phyloP scores from a whole-genome alignment of 2,888 invertebrate genomes.

The Drosophila greeni region DNA sequence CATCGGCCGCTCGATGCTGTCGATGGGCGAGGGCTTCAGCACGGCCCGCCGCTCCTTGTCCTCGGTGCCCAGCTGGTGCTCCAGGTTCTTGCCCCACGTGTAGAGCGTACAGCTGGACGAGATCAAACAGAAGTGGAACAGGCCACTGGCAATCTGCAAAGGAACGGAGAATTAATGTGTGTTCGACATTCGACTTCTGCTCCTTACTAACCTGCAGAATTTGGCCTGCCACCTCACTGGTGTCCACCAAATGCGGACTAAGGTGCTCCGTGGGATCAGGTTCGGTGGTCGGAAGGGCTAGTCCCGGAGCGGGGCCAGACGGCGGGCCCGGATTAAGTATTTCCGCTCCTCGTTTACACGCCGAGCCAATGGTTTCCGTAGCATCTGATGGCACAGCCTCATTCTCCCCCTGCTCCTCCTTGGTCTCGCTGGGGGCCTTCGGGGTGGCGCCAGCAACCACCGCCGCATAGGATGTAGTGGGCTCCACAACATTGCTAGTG shows the following conservation, averaged over 20 bases:
- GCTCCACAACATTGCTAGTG: slow-evolving; percentile 48
- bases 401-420: slow-evolving; percentile 38
- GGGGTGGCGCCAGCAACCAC: slow-evolving; percentile 53
- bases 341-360: slow-evolving; percentile 2
- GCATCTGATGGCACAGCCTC: slow-evolving; percentile 52
- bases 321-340: slow-evolving; percentile 12
- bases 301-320: slow-evolving; percentile 13
- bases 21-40: slow-evolving; percentile 75
- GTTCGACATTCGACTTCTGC: background rate
- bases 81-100: slow-evolving; percentile 93
- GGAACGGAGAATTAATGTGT: background rate
- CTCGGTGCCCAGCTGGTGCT: slow-evolving; percentile 89
- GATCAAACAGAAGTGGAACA: slow-evolving; percentile 89
- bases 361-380: slow-evolving; percentile 40
- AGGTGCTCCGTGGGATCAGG: slow-evolving; percentile 80
- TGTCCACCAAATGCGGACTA: slow-evolving; percentile 83
- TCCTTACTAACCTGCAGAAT: slow-evolving; percentile 81
- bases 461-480: slow-evolving; percentile 59
- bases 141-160: slow-evolving; percentile 84
- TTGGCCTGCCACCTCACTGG: slow-evolving; percentile 82
- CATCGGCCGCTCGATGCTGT: slow-evolving; percentile 76
- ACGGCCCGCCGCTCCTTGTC: slow-evolving; percentile 77
- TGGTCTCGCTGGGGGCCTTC: slow-evolving; percentile 46
- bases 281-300: slow-evolving; percentile 46
- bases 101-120: slow-evolving; percentile 86